A percentile compares a stretch with the other conserved stretches of the same genome.
phyloP scores from a whole-genome alignment of 2,888 invertebrate species.

The Hedychridium roseum region DNA sequence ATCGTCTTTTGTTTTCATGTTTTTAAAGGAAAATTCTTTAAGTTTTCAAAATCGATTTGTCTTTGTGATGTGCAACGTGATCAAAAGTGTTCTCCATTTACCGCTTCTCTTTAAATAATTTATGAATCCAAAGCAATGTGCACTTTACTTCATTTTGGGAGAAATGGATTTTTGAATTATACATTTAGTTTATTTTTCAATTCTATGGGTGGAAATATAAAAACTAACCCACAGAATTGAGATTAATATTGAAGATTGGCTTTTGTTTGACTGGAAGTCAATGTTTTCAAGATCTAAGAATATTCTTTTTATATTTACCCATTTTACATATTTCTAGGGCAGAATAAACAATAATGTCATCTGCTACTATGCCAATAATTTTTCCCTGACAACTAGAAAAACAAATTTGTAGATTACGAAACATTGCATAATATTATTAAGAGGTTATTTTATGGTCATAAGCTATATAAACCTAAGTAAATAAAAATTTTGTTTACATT shows the following conservation, averaged over 20 bases:
- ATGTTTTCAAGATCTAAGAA: background rate
- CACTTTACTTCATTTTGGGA: background rate
- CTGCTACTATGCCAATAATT: too few relatives aligned
- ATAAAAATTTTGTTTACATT: too few relatives aligned
- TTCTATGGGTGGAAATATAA: background rate
- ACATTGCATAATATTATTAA: too few relatives aligned
- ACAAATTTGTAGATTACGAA: too few relatives aligned
- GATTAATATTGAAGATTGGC: background rate
- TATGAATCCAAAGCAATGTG: background rate
- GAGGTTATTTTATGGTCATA: too few relatives aligned
- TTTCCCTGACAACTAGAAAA: too few relatives aligned
- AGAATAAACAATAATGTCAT: too few relatives aligned
- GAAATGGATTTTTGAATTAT: background rate
- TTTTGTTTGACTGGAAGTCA: background rate
- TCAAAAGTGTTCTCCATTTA: constrained; percentile 1
- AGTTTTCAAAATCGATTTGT: background rate
- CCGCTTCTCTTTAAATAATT: background rate
- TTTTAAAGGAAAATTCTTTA: background rate
- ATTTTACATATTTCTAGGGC: background rate
- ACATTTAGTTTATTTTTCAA: background rate
- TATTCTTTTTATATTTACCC: background rate
- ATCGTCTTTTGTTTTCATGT: background rate
- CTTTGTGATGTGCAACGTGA: background rate
- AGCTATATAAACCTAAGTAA: too few relatives aligned
- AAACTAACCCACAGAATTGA: background rate